Conservation (phyloP, 2,888 invertebrate genomes). For the Brenthis ino region DNA sequence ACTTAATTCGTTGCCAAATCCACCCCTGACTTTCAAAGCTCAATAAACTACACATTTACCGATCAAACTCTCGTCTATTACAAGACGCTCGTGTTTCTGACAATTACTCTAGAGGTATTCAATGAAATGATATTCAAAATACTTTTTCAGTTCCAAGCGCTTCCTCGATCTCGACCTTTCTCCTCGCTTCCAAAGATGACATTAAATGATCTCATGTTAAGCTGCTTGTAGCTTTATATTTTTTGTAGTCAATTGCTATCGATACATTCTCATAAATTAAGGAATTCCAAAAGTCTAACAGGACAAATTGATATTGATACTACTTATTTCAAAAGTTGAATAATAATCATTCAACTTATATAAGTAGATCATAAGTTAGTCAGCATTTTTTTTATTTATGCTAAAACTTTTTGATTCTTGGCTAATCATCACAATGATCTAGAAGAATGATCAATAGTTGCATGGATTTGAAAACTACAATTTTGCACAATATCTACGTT, state of each 20-base stretch:
- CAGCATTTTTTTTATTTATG: conserved; percentile 1
- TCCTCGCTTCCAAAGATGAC: conserved; percentile 3
- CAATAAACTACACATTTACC: not conserved
- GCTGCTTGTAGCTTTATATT: conserved; percentile 11
- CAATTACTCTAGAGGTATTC: not conserved
- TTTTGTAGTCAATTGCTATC: conserved; percentile 1
- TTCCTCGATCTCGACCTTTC: conserved; percentile 6
- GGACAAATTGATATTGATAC: not conserved
- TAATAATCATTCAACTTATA: not conserved
- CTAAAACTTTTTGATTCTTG: not conserved
- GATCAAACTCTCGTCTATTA: not conserved
- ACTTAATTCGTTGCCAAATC: not conserved
- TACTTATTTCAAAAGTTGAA: not conserved
- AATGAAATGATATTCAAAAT: conserved; percentile 5
- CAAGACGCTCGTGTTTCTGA: conserved; percentile 4
- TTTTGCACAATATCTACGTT: conserved; percentile 24
- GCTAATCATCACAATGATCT: conserved; percentile 10
- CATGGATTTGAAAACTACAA: conserved; percentile 28
- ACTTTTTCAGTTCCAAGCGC: conserved; percentile 8
- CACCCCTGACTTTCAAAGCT: not conserved
- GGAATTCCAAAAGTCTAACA: conserved; percentile 2
- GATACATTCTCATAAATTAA: conserved; percentile 9
- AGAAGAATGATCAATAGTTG: conserved; percentile 18
- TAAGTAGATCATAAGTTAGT: conserved; percentile 13
- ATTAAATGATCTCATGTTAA: conserved; percentile 14